These are phyloP conservation scores for Drosophila pallidifrons DNA, from an alignment of 1,140 invertebrate genomes.

Conservation along the genomic window DNA sequence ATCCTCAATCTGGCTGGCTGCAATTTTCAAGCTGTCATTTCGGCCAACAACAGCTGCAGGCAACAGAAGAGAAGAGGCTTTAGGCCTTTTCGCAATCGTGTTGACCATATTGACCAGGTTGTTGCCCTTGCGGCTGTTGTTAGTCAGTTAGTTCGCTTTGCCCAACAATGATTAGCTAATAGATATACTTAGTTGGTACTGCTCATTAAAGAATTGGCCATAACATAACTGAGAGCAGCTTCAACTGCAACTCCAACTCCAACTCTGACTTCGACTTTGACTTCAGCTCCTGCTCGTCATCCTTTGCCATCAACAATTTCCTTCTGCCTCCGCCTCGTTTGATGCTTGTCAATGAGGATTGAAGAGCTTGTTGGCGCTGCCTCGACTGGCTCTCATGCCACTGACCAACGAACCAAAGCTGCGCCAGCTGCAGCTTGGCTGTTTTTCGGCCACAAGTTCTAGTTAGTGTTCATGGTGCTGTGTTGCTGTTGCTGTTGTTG, in stretches of 20 bases:
- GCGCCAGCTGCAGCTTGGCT: slow-evolving; percentile 41
- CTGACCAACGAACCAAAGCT: not conserved
- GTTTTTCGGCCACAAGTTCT: slow-evolving; percentile 60
- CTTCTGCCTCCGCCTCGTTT: slow-evolving; percentile 7
- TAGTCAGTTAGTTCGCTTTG: not conserved
- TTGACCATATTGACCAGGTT: slow-evolving; percentile 39
- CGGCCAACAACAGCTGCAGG: slow-evolving; percentile 14
- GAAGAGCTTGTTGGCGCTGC: slow-evolving; percentile 33
- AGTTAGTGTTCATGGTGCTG: slow-evolving; percentile 48
- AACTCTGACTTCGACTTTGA: not conserved
- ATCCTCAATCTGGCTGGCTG: slow-evolving; percentile 21
- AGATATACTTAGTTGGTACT: slow-evolving; percentile 8
- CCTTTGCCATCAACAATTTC: not conserved
- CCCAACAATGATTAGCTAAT: slow-evolving; percentile 19
- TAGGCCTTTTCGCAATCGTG: not conserved
- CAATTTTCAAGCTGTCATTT: slow-evolving; percentile 48
- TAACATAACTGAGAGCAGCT: slow-evolving; percentile 7
- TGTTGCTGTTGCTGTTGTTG: slow-evolving; percentile 16
- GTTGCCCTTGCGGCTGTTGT: slow-evolving; percentile 8
- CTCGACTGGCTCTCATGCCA: slow-evolving; percentile 3
- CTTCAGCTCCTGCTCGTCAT: not conserved
- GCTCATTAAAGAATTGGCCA: slow-evolving; percentile 33
- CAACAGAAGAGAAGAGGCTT: not conserved
- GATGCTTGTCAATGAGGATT: slow-evolving; percentile 40
- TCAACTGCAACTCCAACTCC: not conserved